These are phyloP conservation scores for Echinometra lucunter DNA, from an alignment of 53 echinoderm and acorn worm genomes.

Conservation along the genomic window DNA sequence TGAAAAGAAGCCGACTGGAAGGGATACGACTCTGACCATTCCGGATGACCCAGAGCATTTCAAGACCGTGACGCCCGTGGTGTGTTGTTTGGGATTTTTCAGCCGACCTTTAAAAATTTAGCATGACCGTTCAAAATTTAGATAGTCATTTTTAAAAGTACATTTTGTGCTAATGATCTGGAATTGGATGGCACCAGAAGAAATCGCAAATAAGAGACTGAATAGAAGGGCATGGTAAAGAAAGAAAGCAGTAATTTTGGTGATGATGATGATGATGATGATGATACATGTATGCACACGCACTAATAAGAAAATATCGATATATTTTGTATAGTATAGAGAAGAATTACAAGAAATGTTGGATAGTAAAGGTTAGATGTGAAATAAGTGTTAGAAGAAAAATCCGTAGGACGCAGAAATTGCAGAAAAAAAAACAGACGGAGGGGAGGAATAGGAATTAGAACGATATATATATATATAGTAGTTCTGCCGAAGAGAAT, in stretches of 20 bases:
- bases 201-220: too few relatives aligned
- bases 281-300: too few relatives aligned
- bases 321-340: too few relatives aligned
- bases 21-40: background rate
- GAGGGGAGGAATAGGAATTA: background rate
- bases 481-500: background rate
- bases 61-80: background rate
- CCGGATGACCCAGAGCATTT: background rate
- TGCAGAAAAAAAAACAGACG: background rate
- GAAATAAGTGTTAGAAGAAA: background rate
- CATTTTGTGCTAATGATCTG: background rate
- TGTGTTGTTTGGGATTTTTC: background rate
- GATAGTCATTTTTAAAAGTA: background rate
- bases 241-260: too few relatives aligned
- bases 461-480: background rate
- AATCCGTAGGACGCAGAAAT: background rate
- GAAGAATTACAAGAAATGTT: too few relatives aligned
- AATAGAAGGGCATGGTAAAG: too few relatives aligned
- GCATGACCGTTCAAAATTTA: background rate
- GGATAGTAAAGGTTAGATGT: too few relatives aligned
- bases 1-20: background rate
- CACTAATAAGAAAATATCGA: too few relatives aligned
- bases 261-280: too few relatives aligned
- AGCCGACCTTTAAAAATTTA: background rate
- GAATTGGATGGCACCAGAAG: too few relatives aligned